Evolutionary conservation across 2,888 invertebrate genomes (phyloP).

Genomic region (Chrysomela aeneicollis): DNA sequence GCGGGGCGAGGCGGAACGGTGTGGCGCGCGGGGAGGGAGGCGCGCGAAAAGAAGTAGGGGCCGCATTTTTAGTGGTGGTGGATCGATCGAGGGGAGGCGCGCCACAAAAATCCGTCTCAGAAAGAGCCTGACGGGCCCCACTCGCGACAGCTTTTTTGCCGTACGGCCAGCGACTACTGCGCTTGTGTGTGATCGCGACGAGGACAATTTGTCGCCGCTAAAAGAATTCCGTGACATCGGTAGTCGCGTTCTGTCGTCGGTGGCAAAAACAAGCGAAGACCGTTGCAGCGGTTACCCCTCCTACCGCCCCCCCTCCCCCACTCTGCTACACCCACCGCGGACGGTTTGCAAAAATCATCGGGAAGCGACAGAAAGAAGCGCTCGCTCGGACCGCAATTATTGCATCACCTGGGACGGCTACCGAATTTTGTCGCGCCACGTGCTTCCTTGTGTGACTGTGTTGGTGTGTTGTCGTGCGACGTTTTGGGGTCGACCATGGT

Average conservation of each 20-base stretch:
- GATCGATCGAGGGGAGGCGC: conserved; percentile 61
- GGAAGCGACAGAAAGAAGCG: conserved; percentile 64
- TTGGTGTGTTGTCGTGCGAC: conserved; percentile 2
- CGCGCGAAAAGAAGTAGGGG: conserved; percentile 62
- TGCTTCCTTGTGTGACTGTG: conserved; percentile 29
- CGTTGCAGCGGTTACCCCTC: conserved; percentile 58
- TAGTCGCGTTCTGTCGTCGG: conserved; percentile 61
- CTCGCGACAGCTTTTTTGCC: conserved; percentile 56
- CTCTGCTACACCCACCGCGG: conserved; percentile 66
- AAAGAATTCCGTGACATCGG: conserved; percentile 64
- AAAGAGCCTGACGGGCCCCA: conserved; percentile 58
- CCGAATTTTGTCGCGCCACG: conserved; percentile 50
- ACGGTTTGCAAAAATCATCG: conserved; percentile 65
- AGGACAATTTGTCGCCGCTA: conserved; percentile 61
- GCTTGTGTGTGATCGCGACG: conserved; percentile 62
- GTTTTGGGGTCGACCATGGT: conserved; percentile 47
- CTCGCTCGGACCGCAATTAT: conserved; percentile 65
- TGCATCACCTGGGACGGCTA: conserved; percentile 58
- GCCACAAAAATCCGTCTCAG: conserved; percentile 59
- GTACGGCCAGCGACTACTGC: conserved; percentile 60
- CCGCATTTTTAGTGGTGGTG: conserved; percentile 63
- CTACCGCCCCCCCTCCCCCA: conserved; percentile 63
- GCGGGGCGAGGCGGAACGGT: conserved; percentile 63
- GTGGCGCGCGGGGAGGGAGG: conserved; percentile 54
- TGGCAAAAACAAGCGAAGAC: conserved; percentile 61